Base-by-base conservation (phyloP, 2,797 vertebrate genomes). In the Melanotaenia boesemani region DNA sequence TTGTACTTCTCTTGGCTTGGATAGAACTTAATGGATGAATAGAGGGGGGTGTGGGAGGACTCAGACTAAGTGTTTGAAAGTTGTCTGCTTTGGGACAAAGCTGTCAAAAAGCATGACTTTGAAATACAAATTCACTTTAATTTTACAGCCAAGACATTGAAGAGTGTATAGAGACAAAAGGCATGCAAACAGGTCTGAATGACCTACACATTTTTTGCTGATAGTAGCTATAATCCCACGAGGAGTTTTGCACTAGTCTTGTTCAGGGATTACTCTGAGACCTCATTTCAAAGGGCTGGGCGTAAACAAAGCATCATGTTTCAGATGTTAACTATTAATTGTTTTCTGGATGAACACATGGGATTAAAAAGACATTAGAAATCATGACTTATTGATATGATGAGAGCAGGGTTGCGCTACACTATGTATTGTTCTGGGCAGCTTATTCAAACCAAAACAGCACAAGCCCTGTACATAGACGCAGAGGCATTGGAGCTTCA, bases 1-100 rank as follows among this genome's bases (percentile, higher is more conserved):
- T 89, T 20, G 2, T 59, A 16, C 30, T 80, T 79, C 61, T 63
- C 63, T 78, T 67, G 67, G n/a, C 78, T 70, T 66, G 72, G 70
- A 76, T 67, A 9, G 60, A 85, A 52, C 67, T 85, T 87, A 63
- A 67, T 74, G 74, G 70, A 77, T 90, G 80, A 87, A 82, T 78
- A 77, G 64, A 83, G 63, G 76, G 78, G 79, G 71, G 77, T 77
- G 80, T 75, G 68, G 87, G 64, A 80, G 81, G 77, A 88, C 76
- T 80, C 72, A 82, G 83, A 80, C 81, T 7, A 39, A 70, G 73
- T 67, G 82, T 83, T 87, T 86, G 71, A 54, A 58, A 56, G 57
- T 66, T 80, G 79, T 77, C 84, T 72, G 66, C 76, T 85, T 82
- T 50, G 30, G 75, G 81, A 77, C 80, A 70, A 73, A 77, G 80